Evolutionary conservation across 2,888 invertebrate genomes (phyloP), one percentile per base, ranked within the genome.

Genomic region (Chloroclysta siterata): DNA sequence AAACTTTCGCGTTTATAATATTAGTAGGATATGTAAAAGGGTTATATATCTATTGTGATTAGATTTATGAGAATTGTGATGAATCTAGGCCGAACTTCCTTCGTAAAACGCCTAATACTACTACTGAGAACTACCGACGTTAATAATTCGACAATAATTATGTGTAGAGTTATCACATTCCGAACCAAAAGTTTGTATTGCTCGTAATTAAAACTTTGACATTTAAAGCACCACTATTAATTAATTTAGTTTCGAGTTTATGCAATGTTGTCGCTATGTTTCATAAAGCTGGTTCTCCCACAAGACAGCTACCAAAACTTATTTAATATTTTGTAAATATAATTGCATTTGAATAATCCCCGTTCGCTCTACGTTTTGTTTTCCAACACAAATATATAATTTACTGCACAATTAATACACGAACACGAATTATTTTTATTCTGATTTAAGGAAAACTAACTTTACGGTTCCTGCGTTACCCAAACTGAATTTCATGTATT

Each of bases 131-230:
- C 36, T 36, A 11, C 7, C 36, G 36, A 36, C 33, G 7, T 6
- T 8, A 36, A n/a, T n/a, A n/a, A n/a, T n/a, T n/a, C n/a, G n/a
- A 22, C 6, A 22, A 39, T 60, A 53, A 46, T 47, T 60, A 28
- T 33, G 53, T 39, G 22, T 36, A 29, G 33, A 41, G 41, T 50
- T 63, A 63, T 63, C 39, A 11, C 11, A 39, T 39, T 28, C 44
- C 51, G 5, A 50, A 51, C 41, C 36, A 46, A 17, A 46, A 64
- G 55, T 59, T 63, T 59, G 41, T 64, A 63, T 60, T 51, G 63
- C 47, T 14, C 29, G 51, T 60, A 52, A 64, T 64, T 64, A 60
- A 55, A 64, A 64, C 59, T 64, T 64, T 36, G 36, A 13, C 52
- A 59, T 59, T 52, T 54, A 44, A 50, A 39, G 54, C 52, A 33